A percentile compares a stretch with the other conserved stretches of the same genome.
Conservation (phyloP, 2,113 vertebrate species). For the Heptranchias perlo region DNA sequence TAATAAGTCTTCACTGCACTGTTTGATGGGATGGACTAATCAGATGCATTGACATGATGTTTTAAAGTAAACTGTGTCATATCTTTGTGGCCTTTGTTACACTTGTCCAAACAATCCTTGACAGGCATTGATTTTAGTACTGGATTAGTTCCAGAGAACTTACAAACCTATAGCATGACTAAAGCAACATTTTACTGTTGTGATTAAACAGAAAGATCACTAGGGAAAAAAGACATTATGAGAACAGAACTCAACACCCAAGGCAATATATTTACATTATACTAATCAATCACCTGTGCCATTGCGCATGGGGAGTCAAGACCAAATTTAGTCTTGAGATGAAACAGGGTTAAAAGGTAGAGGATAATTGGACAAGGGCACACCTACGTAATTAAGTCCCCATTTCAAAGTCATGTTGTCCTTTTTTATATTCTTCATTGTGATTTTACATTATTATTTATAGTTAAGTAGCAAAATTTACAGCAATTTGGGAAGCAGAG, state of each 20-base stretch:
- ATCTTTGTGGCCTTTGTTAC: not conserved
- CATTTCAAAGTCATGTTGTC: not conserved
- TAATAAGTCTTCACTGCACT: not conserved
- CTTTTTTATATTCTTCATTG: not conserved
- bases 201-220: not conserved
- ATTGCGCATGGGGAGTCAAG: not conserved
- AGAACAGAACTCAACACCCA: not conserved
- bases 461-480: not conserved
- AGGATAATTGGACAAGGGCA: not conserved
- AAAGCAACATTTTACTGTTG: not conserved
- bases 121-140: not conserved
- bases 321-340: not conserved
- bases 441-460: not conserved
- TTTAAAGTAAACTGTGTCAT: not conserved
- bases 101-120: not conserved
- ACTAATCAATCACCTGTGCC: not conserved
- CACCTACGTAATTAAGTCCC: not conserved
- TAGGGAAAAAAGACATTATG: not conserved
- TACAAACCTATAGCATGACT: not conserved
- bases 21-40: not conserved
- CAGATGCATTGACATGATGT: not conserved
- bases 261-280: not conserved
- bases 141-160: not conserved
- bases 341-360: not conserved
- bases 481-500: not conserved